Percentiles rank a stretch among this genome's conserved stretches.
These are phyloP conservation scores for Gisinianus flammeolus DNA, from an alignment of 2,888 invertebrate genomes.

Conservation along the genomic window DNA sequence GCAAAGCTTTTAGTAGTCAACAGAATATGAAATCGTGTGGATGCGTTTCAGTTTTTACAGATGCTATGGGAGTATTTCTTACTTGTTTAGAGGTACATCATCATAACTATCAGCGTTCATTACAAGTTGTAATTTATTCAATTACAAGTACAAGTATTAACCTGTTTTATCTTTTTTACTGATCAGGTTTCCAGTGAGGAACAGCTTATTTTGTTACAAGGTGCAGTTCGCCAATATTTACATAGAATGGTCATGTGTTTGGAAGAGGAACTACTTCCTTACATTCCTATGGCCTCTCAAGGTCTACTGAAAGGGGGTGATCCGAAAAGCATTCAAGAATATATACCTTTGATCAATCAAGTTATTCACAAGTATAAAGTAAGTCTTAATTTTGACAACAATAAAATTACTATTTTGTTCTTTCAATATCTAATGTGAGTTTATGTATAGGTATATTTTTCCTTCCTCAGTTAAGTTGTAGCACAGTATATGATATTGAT, in stretches of 20 bases:
- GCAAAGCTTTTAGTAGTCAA: constrained; percentile 67
- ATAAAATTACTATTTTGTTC: not conserved
- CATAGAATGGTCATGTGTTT: constrained; percentile 69
- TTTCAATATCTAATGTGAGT: not conserved
- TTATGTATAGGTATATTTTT: not conserved
- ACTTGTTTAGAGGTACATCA: constrained; percentile 62
- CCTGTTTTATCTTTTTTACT: not conserved
- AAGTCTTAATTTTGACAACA: constrained; percentile 41
- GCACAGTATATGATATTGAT: not conserved
- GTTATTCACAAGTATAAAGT: constrained; percentile 68
- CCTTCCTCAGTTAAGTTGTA: not conserved
- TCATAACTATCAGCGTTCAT: not conserved
- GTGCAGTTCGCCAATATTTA: constrained; percentile 66
- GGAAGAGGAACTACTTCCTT: constrained; percentile 66
- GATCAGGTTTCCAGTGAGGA: constrained; percentile 35
- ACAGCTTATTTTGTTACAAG: constrained; percentile 59
- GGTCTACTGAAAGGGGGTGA: constrained; percentile 63
- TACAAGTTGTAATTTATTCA: no score
- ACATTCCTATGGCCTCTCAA: constrained; percentile 65
- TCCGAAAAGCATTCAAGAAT: constrained; percentile 62
- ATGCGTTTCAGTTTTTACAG: constrained; percentile 64
- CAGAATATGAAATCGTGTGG: constrained; percentile 65
- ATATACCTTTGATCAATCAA: constrained; percentile 68
- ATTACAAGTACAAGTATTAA: not conserved
- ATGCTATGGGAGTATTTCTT: constrained; percentile 65